A percentile compares a stretch with the other conserved stretches of the same genome.
These are phyloP conservation scores for Adelges cooleyi DNA, from an alignment of 1,140 invertebrate genomes.

Conservation along the genomic window DNA sequence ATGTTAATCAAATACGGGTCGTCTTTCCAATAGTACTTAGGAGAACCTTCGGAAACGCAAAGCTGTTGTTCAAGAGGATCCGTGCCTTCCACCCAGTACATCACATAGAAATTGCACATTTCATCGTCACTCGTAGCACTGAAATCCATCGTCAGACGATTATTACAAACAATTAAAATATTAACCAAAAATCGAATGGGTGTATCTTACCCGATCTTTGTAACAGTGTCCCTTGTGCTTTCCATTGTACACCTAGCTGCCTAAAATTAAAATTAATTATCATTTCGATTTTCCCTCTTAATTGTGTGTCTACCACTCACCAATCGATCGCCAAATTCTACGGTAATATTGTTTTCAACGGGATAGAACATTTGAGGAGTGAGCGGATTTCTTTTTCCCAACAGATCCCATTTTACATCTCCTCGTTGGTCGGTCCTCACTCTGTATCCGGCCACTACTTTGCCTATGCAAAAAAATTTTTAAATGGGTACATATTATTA, in stretches of 20 bases:
- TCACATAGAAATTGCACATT: slow-evolving; percentile 99
- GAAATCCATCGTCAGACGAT: no score
- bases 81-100: slow-evolving; percentile 90
- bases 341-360: slow-evolving; percentile 50
- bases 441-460: slow-evolving; percentile 77
- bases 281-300: no score
- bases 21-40: slow-evolving; percentile 63
- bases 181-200: background rate
- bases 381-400: slow-evolving; percentile 85
- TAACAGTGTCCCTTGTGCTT: slow-evolving; percentile 51
- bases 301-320: slow-evolving; percentile 38
- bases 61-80: slow-evolving; percentile 67
- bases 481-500: no score
- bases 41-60: slow-evolving; percentile 74
- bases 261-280: no score
- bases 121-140: slow-evolving; percentile 84
- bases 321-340: slow-evolving; percentile 59
- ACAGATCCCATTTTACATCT: slow-evolving; percentile 60
- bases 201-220: slow-evolving; percentile 61
- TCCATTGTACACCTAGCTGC: slow-evolving; percentile 87
- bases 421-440: slow-evolving; percentile 48
- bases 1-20: slow-evolving; percentile 56
- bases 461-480: slow-evolving; percentile 42
- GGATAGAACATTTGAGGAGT: slow-evolving; percentile 95
- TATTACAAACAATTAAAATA: background rate